Evolutionary conservation across 2,797 vertebrate species (phyloP).

Genomic region (Arnoldichthys spilopterus): DNA sequence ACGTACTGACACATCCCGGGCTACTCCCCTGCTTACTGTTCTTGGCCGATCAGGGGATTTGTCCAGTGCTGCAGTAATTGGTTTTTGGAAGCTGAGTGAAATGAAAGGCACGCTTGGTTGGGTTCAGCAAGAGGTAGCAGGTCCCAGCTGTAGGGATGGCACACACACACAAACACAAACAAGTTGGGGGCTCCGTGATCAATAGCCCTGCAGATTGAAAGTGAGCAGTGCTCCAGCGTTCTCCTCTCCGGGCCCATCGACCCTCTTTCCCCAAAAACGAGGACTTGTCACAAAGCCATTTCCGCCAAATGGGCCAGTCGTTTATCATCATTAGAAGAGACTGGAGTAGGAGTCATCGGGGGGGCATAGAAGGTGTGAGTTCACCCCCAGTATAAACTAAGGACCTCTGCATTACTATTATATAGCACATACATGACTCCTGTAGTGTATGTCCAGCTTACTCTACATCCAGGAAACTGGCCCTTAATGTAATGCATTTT

Average conservation of each 20-base stretch:
- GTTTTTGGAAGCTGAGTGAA: constrained; percentile 72
- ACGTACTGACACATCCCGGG: background rate
- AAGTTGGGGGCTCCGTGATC: constrained; percentile 45
- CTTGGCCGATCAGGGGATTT: constrained; percentile 69
- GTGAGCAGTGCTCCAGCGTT: constrained; percentile 49
- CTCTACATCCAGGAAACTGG: background rate
- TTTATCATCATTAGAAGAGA: constrained; percentile 61
- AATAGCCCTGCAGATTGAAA: constrained; percentile 55
- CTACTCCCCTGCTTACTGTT: constrained; percentile 51
- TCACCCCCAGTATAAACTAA: constrained; percentile 51
- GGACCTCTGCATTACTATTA: constrained; percentile 46
- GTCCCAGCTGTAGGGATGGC: constrained; percentile 72
- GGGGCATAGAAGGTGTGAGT: constrained; percentile 52
- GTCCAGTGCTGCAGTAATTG: constrained; percentile 74
- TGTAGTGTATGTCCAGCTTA: too few species aligned
- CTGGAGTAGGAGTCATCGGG: constrained; percentile 4
- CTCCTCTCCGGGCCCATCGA: constrained; percentile 47
- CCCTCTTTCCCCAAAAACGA: constrained; percentile 40
- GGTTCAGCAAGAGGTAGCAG: constrained; percentile 61
- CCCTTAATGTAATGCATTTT: background rate
- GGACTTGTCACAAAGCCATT: constrained; percentile 58
- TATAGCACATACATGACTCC: too few species aligned
- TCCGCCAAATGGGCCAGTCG: constrained; percentile 47
- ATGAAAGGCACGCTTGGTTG: constrained; percentile 74
- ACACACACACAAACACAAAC: constrained; percentile 66